Evolutionary conservation across 1,140 invertebrate genomes (phyloP).

Genomic region (Drosophila sproati): DNA sequence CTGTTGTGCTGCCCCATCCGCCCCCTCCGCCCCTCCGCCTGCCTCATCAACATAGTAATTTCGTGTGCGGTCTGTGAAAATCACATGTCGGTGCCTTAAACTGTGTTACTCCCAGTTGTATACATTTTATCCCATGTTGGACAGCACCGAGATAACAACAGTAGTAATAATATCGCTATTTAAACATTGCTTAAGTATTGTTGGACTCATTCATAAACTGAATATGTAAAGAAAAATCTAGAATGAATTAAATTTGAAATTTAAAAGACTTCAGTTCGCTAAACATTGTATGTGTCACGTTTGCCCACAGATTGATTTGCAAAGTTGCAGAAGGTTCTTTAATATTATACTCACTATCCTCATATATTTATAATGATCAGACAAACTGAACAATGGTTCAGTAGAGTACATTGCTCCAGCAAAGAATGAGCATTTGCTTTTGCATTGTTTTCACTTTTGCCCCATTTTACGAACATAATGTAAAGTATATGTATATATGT

Average conservation of each 20-base stretch:
- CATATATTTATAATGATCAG: background rate
- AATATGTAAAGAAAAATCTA: too few relatives aligned
- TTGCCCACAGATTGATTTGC: conserved; percentile 5
- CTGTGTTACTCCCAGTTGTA: background rate
- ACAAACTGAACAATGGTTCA: too few relatives aligned
- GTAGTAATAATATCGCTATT: background rate
- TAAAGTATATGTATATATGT: conserved; percentile 12
- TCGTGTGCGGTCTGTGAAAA: conserved; percentile 4
- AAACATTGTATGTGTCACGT: background rate
- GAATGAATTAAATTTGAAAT: too few relatives aligned
- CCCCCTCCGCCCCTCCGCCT: too few relatives aligned
- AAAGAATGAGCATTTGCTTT: conserved; percentile 26
- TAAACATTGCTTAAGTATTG: background rate
- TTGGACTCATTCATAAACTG: background rate
- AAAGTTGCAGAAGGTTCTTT: conserved; percentile 17
- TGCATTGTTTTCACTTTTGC: conserved; percentile 62
- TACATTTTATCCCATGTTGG: background rate
- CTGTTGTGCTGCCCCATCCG: conserved; percentile 1
- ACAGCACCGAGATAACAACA: background rate
- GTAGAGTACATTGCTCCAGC: background rate
- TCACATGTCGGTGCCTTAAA: background rate
- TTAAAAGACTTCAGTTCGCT: too few relatives aligned
- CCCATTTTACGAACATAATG: conserved; percentile 60
- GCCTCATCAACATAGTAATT: background rate
- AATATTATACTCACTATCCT: conserved; percentile 2